Conservation (phyloP, 2,888 invertebrate genomes). For the Enchytraeus crypticus region DNA sequence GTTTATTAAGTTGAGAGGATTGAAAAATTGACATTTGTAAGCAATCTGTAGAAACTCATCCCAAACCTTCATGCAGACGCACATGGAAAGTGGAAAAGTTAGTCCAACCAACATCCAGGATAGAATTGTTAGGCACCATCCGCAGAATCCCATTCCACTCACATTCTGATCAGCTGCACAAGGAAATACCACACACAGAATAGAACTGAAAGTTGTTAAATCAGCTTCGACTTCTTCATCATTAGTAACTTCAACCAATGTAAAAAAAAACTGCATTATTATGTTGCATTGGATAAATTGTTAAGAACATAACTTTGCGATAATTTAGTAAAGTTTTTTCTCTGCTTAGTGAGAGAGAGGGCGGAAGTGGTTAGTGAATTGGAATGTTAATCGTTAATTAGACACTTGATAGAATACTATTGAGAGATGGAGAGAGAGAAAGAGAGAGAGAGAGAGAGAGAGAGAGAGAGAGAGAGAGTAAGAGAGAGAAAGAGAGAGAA, state of each 20-base stretch:
- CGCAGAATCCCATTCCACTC: slow-evolving; percentile 54
- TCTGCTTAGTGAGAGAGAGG: too few relatives aligned
- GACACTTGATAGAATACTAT: too few relatives aligned
- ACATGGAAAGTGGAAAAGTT: slow-evolving; percentile 62
- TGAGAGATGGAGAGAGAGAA: too few relatives aligned
- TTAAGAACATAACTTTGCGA: too few relatives aligned
- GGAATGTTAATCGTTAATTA: too few relatives aligned
- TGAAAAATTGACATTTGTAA: too few relatives aligned
- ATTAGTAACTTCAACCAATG: too few relatives aligned
- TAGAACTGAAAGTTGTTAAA: background rate
- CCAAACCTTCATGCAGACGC: slow-evolving; percentile 14
- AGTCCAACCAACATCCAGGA: slow-evolving; percentile 73
- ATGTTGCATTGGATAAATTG: too few relatives aligned
- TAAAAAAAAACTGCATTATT: too few relatives aligned
- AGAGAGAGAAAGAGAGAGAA: background rate
- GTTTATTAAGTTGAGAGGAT: too few relatives aligned
- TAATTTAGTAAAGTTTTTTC: too few relatives aligned
- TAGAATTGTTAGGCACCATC: slow-evolving; percentile 68
- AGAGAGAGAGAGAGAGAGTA: background rate
- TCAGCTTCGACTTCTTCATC: background rate
- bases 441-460: background rate
- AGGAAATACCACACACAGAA: background rate
- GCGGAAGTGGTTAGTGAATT: too few relatives aligned
- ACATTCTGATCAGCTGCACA: slow-evolving; percentile 2
- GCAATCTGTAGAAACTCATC: background rate